Evolutionary conservation across 2,888 invertebrate species (phyloP), one percentile per base, ranked within the genome.

Genomic region (Synergus itoensis): DNA sequence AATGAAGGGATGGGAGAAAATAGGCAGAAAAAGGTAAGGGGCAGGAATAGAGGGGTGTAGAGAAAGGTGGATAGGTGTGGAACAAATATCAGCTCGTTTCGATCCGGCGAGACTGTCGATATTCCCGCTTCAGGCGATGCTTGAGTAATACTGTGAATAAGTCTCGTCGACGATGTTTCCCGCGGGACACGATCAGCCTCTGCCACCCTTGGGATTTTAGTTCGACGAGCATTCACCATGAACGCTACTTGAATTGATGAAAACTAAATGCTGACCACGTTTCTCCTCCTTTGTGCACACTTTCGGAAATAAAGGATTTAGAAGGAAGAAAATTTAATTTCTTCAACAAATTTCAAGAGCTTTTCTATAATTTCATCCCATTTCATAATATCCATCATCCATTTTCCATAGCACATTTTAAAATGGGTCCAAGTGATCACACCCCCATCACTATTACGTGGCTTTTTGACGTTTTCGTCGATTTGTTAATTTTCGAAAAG

Each of bases 121-220:
- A 79, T 79, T 62, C 62, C 64, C 62, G 76, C 79, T 48, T 77
- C 45, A 40, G 65, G 63, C 75, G 21, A 43, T 60, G 73, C 77
- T 75, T 57, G 60, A 53, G 53, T 57, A 48, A 77, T 79, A 76
- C 80, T 82, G 77, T 79, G 77, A 80, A 81, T 81, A 81, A 81
- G 69, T 77, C 80, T 65, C 64, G 76, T 65, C 76, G 67, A 41
- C 76, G n/a, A 76, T 64, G 62, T 63, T 64, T 53, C 73, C 28
- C 57, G 64, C 53, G 79, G 67, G 53, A 64, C 41, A 53, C 53
- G 53, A 75, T 69, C 73, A 53, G 73, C 73, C 73, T 53, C n/a
- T 36, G 40, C 53, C 36, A 76, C 73, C 53, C 73, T 73, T 73
- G 73, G 73, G 73, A 73, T 53, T 73, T 73, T 73, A 28, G 73